phyloP scores from a whole-genome alignment of 2,113 vertebrate species.

The Origma solitaria region DNA sequence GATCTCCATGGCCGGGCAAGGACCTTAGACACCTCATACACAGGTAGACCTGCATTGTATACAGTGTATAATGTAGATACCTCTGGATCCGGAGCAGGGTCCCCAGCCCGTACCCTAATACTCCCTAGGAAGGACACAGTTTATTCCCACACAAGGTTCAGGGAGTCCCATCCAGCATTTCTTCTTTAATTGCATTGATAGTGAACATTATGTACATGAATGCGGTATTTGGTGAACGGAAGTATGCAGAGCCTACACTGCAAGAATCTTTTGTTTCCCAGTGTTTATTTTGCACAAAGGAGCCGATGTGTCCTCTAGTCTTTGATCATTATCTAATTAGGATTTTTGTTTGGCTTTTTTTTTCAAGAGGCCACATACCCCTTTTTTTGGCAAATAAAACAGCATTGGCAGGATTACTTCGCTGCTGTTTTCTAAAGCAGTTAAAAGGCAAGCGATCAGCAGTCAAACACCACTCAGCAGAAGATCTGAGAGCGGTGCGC shows the following conservation, averaged over 20 bases:
- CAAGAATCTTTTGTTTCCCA: not conserved
- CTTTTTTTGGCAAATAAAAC: not conserved
- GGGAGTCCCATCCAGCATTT: not conserved
- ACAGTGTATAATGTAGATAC: not conserved
- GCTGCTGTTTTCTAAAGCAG: not conserved
- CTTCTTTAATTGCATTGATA: not conserved
- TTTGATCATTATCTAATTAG: slow-evolving; percentile 14
- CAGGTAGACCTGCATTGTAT: not conserved
- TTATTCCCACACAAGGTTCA: not conserved
- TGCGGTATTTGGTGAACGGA: not conserved
- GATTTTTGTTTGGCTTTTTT: not conserved
- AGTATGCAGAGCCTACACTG: not conserved
- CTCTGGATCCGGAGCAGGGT: not conserved
- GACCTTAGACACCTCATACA: not conserved
- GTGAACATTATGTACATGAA: not conserved
- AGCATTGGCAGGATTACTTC: not conserved
- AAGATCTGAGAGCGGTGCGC: not conserved
- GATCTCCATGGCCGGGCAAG: not conserved
- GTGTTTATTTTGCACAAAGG: not conserved
- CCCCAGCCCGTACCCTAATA: not conserved
- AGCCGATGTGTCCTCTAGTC: not conserved
- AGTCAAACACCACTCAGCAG: not conserved
- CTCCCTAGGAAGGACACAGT: not conserved
- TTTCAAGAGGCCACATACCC: not conserved
- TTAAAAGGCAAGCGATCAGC: not conserved